phyloP scores from a whole-genome alignment of 2,797 vertebrate genomes.

The Eleutherodactylus coqui region DNA sequence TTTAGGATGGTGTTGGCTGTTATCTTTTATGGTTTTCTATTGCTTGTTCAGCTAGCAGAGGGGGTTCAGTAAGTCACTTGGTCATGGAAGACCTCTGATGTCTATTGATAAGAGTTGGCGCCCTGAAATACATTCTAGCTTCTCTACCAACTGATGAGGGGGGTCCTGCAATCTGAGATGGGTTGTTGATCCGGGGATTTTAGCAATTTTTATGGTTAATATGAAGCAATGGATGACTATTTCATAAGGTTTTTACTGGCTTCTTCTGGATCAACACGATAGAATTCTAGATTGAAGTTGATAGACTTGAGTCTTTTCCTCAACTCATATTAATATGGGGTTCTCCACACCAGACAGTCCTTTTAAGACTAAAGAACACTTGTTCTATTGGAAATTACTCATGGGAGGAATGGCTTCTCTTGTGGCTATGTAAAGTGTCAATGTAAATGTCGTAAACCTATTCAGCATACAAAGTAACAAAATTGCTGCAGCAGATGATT shows the following conservation, averaged over 20 bases:
- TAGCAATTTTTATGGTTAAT: neutral
- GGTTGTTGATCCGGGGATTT: neutral
- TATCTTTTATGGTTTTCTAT: neutral
- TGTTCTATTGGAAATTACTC: neutral
- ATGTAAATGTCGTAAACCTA: neutral
- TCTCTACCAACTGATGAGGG: neutral
- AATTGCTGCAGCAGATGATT: conserved; percentile 1
- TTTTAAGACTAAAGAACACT: neutral
- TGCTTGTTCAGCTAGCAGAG: neutral
- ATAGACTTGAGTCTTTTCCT: neutral
- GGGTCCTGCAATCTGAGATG: neutral
- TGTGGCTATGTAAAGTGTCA: neutral
- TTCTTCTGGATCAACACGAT: neutral
- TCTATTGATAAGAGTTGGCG: neutral
- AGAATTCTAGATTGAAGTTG: neutral
- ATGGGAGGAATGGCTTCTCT: neutral
- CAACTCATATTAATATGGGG: neutral
- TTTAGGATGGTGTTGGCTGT: neutral
- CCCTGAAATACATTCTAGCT: neutral
- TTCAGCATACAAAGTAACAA: neutral
- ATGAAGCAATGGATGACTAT: neutral
- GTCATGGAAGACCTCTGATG: neutral
- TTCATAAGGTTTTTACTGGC: neutral
- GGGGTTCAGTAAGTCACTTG: neutral
- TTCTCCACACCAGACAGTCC: neutral